These are phyloP conservation scores for Herminia tarsipennalis DNA, from an alignment of 2,888 invertebrate species.

Conservation along the genomic window DNA sequence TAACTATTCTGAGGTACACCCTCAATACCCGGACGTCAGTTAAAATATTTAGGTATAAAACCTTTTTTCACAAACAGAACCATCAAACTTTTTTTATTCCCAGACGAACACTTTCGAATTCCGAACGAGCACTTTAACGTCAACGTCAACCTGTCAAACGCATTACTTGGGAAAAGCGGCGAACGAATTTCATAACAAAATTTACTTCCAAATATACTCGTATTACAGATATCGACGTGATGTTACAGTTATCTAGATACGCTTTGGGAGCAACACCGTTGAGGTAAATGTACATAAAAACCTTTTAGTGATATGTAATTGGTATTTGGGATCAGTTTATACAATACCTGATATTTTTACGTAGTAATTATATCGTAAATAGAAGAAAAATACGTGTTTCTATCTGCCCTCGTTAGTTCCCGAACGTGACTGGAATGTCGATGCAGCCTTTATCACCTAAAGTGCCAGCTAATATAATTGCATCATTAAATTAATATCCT, in stretches of 20 bases:
- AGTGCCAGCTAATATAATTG: too few species aligned
- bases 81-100: slow-evolving; percentile 1
- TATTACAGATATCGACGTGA: slow-evolving; percentile 11
- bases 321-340: too few species aligned
- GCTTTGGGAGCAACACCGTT: slow-evolving; percentile 21
- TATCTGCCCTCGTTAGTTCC: too few species aligned
- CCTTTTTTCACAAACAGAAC: not conserved
- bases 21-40: too few species aligned
- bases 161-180: slow-evolving; percentile 1
- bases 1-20: too few species aligned
- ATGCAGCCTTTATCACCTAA: too few species aligned
- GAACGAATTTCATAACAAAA: slow-evolving; percentile 15
- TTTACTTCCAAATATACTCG: slow-evolving; percentile 12
- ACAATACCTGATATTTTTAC: too few species aligned
- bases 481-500: too few species aligned
- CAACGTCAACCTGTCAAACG: slow-evolving; percentile 32
- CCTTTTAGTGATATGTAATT: too few species aligned
- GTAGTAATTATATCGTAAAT: too few species aligned
- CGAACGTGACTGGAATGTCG: too few species aligned
- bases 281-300: slow-evolving; percentile 26
- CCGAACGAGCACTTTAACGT: slow-evolving; percentile 31
- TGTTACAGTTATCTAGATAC: slow-evolving; percentile 27
- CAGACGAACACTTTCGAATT: slow-evolving; percentile 32
- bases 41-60: not conserved
- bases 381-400: too few species aligned